Evolutionary conservation across 2,888 invertebrate genomes (phyloP).

Genomic region (Leucozona laternaria): DNA sequence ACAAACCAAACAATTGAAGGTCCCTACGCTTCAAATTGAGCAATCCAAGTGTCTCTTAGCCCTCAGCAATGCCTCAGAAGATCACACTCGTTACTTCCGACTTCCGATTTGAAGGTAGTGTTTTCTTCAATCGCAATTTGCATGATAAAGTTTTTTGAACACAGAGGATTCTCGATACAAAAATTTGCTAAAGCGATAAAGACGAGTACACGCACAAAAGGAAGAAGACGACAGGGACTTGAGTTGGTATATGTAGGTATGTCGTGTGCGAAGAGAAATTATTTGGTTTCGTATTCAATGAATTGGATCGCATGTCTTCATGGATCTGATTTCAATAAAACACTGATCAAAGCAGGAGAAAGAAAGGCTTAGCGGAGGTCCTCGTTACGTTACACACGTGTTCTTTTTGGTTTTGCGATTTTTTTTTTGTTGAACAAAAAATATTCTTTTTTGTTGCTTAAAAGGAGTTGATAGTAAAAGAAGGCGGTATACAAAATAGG

Average conservation of each 20-base stretch:
- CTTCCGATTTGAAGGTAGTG: constrained; percentile 43
- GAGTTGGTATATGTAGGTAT: constrained; percentile 13
- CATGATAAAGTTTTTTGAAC: constrained; percentile 56
- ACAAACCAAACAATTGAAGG: neutral
- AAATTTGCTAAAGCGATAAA: neutral
- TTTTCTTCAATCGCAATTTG: constrained; percentile 42
- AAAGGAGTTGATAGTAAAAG: constrained; percentile 15
- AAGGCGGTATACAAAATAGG: constrained; percentile 30
- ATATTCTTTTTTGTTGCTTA: neutral
- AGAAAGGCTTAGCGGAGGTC: constrained; percentile 17
- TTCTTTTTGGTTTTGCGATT: constrained; percentile 32
- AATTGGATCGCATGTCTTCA: constrained; percentile 65
- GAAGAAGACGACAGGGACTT: constrained; percentile 14
- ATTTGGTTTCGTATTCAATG: constrained; percentile 44
- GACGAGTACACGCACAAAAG: neutral
- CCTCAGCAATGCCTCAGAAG: neutral
- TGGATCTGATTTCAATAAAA: constrained; percentile 62
- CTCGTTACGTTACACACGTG: constrained; percentile 37
- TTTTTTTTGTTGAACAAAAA: neutral
- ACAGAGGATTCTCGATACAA: neutral
- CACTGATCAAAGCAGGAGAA: neutral
- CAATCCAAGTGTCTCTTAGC: constrained; percentile 33
- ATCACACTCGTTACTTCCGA: constrained; percentile 49
- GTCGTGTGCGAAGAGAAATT: constrained; percentile 36
- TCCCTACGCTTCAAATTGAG: constrained; percentile 47